Conservation (phyloP, 2,113 vertebrate species). For the Taurulus bubalis region DNA sequence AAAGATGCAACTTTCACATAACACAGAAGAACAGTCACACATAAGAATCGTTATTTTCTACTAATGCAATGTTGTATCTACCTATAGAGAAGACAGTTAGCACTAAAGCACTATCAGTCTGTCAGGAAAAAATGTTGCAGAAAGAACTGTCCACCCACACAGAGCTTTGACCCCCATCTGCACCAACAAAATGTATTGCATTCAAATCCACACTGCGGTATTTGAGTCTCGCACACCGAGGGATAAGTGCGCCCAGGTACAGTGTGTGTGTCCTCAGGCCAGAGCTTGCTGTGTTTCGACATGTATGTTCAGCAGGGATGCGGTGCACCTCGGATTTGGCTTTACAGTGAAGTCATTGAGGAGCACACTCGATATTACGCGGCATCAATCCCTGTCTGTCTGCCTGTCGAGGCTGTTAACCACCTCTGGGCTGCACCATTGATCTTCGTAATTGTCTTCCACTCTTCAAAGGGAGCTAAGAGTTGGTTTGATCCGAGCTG, state of each 20-base stretch:
- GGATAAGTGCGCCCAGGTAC: conserved; percentile 8
- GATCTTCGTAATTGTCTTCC: conserved; percentile 80
- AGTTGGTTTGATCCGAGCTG: conserved; percentile 81
- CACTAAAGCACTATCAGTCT: background rate
- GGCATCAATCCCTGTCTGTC: conserved; percentile 77
- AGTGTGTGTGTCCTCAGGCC: conserved; percentile 18
- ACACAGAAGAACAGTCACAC: background rate
- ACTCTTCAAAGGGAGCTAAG: conserved; percentile 77
- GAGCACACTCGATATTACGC: conserved; percentile 54
- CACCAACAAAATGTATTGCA: background rate
- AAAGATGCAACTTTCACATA: background rate
- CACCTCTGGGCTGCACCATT: conserved; percentile 79
- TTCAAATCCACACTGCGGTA: conserved; percentile 6
- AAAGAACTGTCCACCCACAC: conserved; percentile 31
- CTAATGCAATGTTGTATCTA: background rate
- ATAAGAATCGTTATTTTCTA: background rate
- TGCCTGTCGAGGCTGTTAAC: conserved; percentile 78
- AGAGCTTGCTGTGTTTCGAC: conserved; percentile 16
- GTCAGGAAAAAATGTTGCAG: conserved; percentile 13
- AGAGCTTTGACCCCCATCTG: conserved; percentile 34
- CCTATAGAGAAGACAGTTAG: background rate
- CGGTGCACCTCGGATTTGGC: conserved; percentile 3
- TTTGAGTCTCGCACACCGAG: conserved; percentile 4
- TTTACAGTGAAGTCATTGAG: conserved; percentile 43
- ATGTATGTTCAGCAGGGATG: conserved; percentile 43